phyloP scores from a whole-genome alignment of 1,140 invertebrate species.

The Chelonus insularis region DNA sequence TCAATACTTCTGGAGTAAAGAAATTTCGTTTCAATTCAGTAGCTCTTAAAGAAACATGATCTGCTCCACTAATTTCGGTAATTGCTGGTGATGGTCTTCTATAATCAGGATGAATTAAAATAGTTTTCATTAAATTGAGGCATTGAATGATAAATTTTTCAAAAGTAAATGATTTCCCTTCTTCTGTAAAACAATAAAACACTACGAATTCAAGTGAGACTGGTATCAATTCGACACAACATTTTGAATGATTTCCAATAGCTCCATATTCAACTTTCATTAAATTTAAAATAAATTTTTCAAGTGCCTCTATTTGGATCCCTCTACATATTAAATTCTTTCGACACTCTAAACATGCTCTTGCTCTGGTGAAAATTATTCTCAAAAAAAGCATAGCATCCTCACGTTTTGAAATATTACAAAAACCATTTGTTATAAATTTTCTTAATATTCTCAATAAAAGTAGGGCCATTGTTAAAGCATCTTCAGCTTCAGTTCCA shows the following conservation, averaged over 20 bases:
- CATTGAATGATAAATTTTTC: slow-evolving; percentile 87
- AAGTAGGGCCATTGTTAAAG: slow-evolving; percentile 77
- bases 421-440: slow-evolving; percentile 79
- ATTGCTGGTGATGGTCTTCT: slow-evolving; percentile 48
- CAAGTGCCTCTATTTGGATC: slow-evolving; percentile 67
- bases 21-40: slow-evolving; percentile 71
- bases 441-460: slow-evolving; percentile 81
- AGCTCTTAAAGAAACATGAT: slow-evolving; percentile 63
- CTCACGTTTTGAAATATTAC: slow-evolving; percentile 72
- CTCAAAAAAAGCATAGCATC: slow-evolving; percentile 78
- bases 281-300: slow-evolving; percentile 80
- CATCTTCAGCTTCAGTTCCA: slow-evolving; percentile 62
- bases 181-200: slow-evolving; percentile 84
- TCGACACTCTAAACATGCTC: slow-evolving; percentile 75
- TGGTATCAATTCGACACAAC: slow-evolving; percentile 78
- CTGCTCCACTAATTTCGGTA: slow-evolving; percentile 33
- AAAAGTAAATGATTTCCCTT: slow-evolving; percentile 74
- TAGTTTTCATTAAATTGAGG: slow-evolving; percentile 84
- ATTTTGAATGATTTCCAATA: slow-evolving; percentile 75
- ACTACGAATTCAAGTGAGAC: slow-evolving; percentile 79
- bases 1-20: slow-evolving; percentile 71
- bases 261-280: slow-evolving; percentile 78
- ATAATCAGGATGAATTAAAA: slow-evolving; percentile 77
- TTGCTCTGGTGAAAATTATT: slow-evolving; percentile 75
- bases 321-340: slow-evolving; percentile 66